Percentiles rank a stretch among this genome's conserved stretches.
Evolutionary conservation across 2,888 invertebrate species (phyloP).

Genomic region (Tetragonula carbonaria): DNA sequence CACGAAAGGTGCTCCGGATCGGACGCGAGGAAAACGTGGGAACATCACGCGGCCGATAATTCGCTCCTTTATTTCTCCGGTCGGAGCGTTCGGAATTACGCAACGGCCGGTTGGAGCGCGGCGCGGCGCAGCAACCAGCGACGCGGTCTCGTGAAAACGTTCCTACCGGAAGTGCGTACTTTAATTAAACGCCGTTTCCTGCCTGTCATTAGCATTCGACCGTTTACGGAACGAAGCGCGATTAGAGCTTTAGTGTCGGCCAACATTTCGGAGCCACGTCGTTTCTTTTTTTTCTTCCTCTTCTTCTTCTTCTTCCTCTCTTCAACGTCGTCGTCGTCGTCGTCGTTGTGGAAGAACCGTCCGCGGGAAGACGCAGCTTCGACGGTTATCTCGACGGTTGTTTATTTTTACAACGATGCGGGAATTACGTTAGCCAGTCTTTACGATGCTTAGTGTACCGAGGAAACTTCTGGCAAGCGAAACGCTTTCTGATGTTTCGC

Average conservation of each 20-base stretch:
- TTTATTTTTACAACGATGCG: constrained; percentile 64
- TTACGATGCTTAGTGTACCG: constrained; percentile 63
- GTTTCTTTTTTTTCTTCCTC: neutral
- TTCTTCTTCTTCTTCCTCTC: neutral
- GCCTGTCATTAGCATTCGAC: constrained; percentile 70
- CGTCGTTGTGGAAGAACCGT: neutral
- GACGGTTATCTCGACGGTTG: constrained; percentile 44
- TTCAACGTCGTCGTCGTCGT: neutral
- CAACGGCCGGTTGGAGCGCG: constrained; percentile 52
- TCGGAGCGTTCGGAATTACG: constrained; percentile 53
- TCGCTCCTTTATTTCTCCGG: constrained; percentile 60
- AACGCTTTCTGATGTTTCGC: constrained; percentile 49
- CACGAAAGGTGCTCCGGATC: constrained; percentile 8
- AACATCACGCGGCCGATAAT: constrained; percentile 53
- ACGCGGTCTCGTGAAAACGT: constrained; percentile 72
- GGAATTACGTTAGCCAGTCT: constrained; percentile 63
- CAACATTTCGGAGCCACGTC: constrained; percentile 34
- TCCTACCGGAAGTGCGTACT: constrained; percentile 76
- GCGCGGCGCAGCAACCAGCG: constrained; percentile 34
- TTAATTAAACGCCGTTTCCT: constrained; percentile 76
- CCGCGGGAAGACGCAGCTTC: constrained; percentile 6
- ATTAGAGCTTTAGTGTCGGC: constrained; percentile 56
- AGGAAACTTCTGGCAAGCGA: constrained; percentile 65
- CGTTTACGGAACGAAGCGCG: constrained; percentile 64
- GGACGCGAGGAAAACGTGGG: constrained; percentile 45